Conservation (phyloP, 2,113 vertebrate genomes). For the Epinephelus cyanopodus region DNA sequence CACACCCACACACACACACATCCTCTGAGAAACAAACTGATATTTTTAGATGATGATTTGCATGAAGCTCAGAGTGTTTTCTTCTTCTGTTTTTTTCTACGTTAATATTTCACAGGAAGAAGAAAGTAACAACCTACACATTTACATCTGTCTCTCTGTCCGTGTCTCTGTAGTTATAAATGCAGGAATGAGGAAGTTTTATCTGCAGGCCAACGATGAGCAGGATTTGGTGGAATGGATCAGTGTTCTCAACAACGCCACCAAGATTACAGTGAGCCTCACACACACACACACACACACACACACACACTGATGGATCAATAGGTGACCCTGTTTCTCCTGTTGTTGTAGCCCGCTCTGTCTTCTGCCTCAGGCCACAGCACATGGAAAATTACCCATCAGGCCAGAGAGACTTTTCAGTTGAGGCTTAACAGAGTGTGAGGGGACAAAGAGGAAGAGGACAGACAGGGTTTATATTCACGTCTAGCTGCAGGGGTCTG, state of each 20-base stretch:
- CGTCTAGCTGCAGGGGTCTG: too few species aligned
- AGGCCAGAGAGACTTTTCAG: constrained; percentile 23
- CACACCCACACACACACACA: constrained; percentile 37
- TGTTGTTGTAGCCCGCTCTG: constrained; percentile 3
- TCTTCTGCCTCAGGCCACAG: constrained; percentile 33
- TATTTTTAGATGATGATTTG: constrained; percentile 60
- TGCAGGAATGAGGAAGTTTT: constrained; percentile 97
- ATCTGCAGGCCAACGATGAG: constrained; percentile 97
- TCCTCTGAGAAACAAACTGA: constrained; percentile 45
- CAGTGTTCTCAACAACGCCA: constrained; percentile 96
- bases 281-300: constrained; percentile 33
- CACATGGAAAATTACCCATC: constrained; percentile 60
- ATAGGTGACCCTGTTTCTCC: constrained; percentile 53
- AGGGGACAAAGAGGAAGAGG: background rate
- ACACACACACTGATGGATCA: constrained; percentile 23
- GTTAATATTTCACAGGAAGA: background rate
- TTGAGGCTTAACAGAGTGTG: background rate
- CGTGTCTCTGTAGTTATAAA: constrained; percentile 89
- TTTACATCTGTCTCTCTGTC: background rate
- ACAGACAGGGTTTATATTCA: background rate
- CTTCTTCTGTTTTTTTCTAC: background rate
- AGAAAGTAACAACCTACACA: background rate
- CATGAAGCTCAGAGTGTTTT: background rate
- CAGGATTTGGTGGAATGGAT: constrained; percentile 98
- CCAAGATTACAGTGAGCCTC: constrained; percentile 96